These are phyloP conservation scores for Mormyrus lacerda DNA, from an alignment of 2,113 vertebrate genomes.

Conservation along the genomic window DNA sequence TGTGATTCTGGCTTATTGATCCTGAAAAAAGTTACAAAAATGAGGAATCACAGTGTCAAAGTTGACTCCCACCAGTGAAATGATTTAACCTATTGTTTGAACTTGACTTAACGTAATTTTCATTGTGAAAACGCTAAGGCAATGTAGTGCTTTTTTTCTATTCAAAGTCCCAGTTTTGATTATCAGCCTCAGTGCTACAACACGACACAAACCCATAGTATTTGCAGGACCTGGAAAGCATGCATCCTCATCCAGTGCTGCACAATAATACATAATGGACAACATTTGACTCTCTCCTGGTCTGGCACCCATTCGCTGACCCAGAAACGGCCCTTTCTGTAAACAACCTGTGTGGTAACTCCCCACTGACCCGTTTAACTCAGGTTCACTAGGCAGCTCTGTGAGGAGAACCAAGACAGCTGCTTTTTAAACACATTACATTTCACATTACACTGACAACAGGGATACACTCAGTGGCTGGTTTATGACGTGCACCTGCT, in stretches of 20 bases:
- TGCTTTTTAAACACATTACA: background rate
- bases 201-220: background rate
- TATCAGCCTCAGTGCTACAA: background rate
- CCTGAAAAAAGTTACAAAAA: background rate
- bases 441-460: background rate
- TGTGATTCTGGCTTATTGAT: background rate
- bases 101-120: background rate
- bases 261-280: background rate
- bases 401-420: background rate
- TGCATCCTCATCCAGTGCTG: background rate
- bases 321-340: background rate
- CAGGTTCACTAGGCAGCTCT: background rate
- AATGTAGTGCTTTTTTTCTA: background rate
- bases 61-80: background rate
- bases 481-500: background rate
- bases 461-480: background rate
- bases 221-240: background rate
- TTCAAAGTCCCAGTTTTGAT: background rate
- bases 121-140: background rate
- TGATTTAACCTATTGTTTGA: background rate
- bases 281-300: background rate
- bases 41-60: background rate
- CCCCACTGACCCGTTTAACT: background rate
- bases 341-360: background rate
- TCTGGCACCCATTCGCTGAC: background rate